Percentiles rank a stretch among this genome's conserved stretches.
Evolutionary conservation across 2,888 invertebrate genomes (phyloP).

Genomic region (Anaspis maculata): DNA sequence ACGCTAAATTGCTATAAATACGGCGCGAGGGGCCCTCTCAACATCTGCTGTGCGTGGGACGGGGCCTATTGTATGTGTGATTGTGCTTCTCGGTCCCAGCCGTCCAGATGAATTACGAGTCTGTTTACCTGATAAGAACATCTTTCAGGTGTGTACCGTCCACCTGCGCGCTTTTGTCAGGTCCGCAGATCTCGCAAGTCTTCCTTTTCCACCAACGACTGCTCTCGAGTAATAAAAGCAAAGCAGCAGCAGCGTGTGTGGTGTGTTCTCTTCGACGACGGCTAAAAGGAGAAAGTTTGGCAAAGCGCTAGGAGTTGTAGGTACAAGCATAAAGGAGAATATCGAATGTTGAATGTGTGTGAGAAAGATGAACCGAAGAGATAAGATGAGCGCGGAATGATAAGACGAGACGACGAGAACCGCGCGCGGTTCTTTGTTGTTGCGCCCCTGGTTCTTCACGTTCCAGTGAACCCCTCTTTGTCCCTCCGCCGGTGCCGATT

Average conservation of each 20-base stretch:
- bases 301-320: slow-evolving; percentile 25
- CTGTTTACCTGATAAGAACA: too few relatives aligned
- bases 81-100: slow-evolving; percentile 34
- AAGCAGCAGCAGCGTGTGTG: slow-evolving; percentile 10
- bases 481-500: not conserved
- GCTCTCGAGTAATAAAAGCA: too few relatives aligned
- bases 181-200: too few relatives aligned
- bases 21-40: slow-evolving; percentile 26
- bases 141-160: too few relatives aligned
- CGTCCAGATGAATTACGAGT: slow-evolving; percentile 23
- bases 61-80: slow-evolving; percentile 19
- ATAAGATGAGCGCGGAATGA: slow-evolving; percentile 31
- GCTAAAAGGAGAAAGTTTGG: slow-evolving; percentile 42
- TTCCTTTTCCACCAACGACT: too few relatives aligned
- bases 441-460: not conserved
- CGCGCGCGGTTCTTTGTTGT: slow-evolving; percentile 9
- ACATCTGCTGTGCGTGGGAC: slow-evolving; percentile 35
- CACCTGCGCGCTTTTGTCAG: too few relatives aligned
- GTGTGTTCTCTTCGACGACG: slow-evolving; percentile 17
- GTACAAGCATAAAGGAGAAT: slow-evolving; percentile 24
- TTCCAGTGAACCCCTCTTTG: not conserved
- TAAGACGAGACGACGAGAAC: slow-evolving; percentile 22
- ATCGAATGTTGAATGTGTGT: slow-evolving; percentile 34
- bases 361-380: not conserved
- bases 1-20: slow-evolving; percentile 33